Percentiles rank a stretch among this genome's conserved stretches.
phyloP scores from a whole-genome alignment of 64 coral and sea anemone species.

The Hydrozoanthus tunicans region DNA sequence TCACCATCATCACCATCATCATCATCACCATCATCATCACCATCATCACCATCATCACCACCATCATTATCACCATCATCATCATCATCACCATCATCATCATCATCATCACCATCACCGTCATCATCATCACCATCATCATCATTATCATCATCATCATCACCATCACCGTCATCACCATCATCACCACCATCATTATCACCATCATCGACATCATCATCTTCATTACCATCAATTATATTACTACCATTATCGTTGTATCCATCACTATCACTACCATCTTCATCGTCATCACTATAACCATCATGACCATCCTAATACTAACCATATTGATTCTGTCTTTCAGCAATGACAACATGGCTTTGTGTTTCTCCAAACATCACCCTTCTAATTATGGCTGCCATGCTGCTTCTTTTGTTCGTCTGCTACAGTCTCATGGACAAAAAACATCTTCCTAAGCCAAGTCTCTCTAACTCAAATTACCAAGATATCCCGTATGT shows the following conservation, averaged over 20 bases:
- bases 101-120: no score
- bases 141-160: no score
- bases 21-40: neutral
- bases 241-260: no score
- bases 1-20: no score
- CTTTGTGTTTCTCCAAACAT: conserved; percentile 79
- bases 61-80: no score
- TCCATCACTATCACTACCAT: no score
- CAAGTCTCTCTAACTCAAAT: neutral
- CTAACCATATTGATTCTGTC: neutral
- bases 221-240: neutral
- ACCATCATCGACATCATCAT: neutral
- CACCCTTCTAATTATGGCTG: conserved; percentile 75
- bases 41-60: no score
- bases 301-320: neutral
- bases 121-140: no score
- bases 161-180: no score
- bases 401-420: conserved; percentile 69
- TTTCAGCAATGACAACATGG: conserved; percentile 93
- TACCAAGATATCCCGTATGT: conserved; percentile 28
- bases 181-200: no score
- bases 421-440: conserved; percentile 91
- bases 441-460: conserved; percentile 66
- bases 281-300: neutral
- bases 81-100: no score